Evolutionary conservation across 2,888 invertebrate species (phyloP).

Genomic region (Carpatolechia fugitivella): DNA sequence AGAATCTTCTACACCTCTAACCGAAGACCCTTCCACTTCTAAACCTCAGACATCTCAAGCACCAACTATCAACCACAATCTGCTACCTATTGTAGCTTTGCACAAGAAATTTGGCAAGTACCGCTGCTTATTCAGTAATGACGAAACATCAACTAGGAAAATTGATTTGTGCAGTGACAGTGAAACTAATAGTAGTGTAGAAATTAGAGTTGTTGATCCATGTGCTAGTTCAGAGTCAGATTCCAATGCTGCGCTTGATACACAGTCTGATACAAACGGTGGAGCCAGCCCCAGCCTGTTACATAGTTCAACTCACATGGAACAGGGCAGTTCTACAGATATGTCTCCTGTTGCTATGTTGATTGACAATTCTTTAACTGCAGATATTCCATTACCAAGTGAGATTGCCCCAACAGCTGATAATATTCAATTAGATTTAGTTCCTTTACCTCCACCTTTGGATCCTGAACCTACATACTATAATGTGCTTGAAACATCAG

Average conservation of each 20-base stretch:
- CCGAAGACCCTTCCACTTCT: slow-evolving; percentile 20
- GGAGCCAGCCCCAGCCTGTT: slow-evolving; percentile 49
- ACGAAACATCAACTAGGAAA: slow-evolving; percentile 54
- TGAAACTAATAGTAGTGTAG: slow-evolving; percentile 72
- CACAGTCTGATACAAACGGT: slow-evolving; percentile 57
- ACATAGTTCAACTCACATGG: slow-evolving; percentile 35
- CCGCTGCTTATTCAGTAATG: slow-evolving; percentile 69
- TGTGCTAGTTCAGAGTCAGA: slow-evolving; percentile 74
- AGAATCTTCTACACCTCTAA: slow-evolving; percentile 21
- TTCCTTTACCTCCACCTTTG: slow-evolving; percentile 23
- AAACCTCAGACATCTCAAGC: slow-evolving; percentile 34
- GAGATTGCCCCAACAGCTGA: slow-evolving; percentile 25
- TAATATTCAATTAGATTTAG: slow-evolving; percentile 16
- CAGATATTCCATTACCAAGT: slow-evolving; percentile 26
- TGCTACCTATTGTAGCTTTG: slow-evolving; percentile 54
- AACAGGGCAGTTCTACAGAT: slow-evolving; percentile 44
- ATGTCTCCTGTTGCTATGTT: slow-evolving; percentile 42
- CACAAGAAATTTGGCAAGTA: slow-evolving; percentile 81
- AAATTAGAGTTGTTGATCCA: slow-evolving; percentile 64
- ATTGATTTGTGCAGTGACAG: slow-evolving; percentile 71
- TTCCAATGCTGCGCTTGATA: slow-evolving; percentile 63
- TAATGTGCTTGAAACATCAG: background rate
- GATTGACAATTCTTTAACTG: slow-evolving; percentile 25
- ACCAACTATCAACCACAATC: slow-evolving; percentile 38
- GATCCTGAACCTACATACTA: slow-evolving; percentile 8